phyloP scores from a whole-genome alignment of 1,140 invertebrate species.

The Macrobrachium nipponense region DNA sequence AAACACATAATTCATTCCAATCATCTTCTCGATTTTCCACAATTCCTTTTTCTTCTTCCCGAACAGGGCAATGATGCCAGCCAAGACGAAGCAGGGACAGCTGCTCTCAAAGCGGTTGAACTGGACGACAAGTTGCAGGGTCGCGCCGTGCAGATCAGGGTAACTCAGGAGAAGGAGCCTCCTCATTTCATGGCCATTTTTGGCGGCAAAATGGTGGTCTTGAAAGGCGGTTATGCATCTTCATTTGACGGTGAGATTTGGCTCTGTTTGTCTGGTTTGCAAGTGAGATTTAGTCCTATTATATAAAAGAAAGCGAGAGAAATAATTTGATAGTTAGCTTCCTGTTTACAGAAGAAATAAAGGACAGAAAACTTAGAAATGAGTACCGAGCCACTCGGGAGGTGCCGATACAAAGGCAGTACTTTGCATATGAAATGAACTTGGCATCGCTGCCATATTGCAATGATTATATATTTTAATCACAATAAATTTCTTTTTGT shows the following conservation, averaged over 20 bases:
- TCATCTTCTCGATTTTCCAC: not conserved
- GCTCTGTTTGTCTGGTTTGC: not conserved
- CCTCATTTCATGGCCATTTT: constrained; percentile 91
- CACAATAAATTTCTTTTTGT: no score
- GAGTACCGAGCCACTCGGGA: no score
- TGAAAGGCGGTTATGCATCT: constrained; percentile 69
- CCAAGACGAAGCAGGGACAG: constrained; percentile 76
- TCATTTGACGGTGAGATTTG: constrained; percentile 65
- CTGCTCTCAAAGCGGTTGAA: constrained; percentile 75
- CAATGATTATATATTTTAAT: no score
- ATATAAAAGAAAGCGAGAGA: not conserved
- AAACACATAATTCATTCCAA: no score
- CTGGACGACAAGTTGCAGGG: constrained; percentile 75
- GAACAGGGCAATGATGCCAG: constrained; percentile 74
- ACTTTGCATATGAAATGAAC: no score
- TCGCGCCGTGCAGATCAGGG: constrained; percentile 78
- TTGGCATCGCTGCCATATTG: no score
- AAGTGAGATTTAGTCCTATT: not conserved
- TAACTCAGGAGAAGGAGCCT: constrained; percentile 89
- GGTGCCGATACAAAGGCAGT: no score
- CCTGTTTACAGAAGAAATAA: no score
- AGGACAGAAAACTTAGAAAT: no score
- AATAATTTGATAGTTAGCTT: no score
- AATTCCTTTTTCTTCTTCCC: constrained; percentile 65
- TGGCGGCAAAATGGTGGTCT: constrained; percentile 86